phyloP scores from a whole-genome alignment of 2,888 invertebrate genomes.

The Teinopalpus imperialis region DNA sequence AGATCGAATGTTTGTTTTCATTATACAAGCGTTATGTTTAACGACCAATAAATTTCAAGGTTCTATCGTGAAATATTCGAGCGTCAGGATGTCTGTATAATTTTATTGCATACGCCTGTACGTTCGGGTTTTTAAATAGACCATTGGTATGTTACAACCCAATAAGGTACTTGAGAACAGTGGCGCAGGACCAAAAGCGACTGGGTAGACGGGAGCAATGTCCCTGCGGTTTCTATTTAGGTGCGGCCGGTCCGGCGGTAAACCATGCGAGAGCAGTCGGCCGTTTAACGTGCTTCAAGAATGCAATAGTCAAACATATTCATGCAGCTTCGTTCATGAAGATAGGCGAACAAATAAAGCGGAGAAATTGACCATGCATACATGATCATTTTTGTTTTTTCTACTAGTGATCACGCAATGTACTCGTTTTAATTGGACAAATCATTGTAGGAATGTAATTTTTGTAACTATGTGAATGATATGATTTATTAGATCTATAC shows the following conservation, averaged over 20 bases:
- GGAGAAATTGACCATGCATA: neutral
- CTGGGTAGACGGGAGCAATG: constrained; percentile 74
- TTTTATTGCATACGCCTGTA: constrained; percentile 1
- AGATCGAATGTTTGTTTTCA: constrained; percentile 12
- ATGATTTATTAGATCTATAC: too few species aligned
- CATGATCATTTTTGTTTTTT: too few species aligned
- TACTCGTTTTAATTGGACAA: too few species aligned
- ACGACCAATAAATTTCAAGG: constrained; percentile 17
- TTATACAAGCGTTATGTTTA: constrained; percentile 12
- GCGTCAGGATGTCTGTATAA: constrained; percentile 5
- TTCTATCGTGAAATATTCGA: constrained; percentile 7
- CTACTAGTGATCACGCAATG: too few species aligned
- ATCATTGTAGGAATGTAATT: too few species aligned
- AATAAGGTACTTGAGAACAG: constrained; percentile 66
- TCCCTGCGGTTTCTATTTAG: constrained; percentile 81
- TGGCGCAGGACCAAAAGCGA: constrained; percentile 58
- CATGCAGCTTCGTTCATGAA: constrained; percentile 29
- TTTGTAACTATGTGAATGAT: too few species aligned
- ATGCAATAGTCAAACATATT: constrained; percentile 56
- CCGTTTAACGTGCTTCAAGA: constrained; percentile 69
- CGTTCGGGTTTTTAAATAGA: constrained; percentile 7
- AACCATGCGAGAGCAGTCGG: constrained; percentile 70
- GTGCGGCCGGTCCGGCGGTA: constrained; percentile 73
- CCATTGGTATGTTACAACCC: constrained; percentile 40
- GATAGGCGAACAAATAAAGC: constrained; percentile 4